A percentile compares a stretch with the other conserved stretches of the same genome.
Conservation (phyloP, 2,888 invertebrate species). For the Catocala fraxini region DNA sequence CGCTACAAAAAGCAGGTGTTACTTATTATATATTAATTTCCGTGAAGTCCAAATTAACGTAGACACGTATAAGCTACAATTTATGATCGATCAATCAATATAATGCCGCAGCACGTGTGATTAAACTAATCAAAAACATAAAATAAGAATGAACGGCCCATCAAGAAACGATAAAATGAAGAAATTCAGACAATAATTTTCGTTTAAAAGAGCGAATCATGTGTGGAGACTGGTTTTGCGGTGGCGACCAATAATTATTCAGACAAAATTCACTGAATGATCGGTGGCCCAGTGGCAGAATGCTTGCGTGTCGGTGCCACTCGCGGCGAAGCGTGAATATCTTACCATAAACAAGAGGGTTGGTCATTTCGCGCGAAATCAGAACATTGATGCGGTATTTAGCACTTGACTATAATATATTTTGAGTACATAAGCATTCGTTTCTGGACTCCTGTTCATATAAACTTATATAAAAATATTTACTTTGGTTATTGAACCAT, state of each 20-base stretch:
- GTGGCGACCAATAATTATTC: constrained; percentile 47
- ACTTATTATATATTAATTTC: not conserved
- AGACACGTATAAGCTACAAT: constrained; percentile 3
- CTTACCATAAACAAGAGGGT: constrained; percentile 48
- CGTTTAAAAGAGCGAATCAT: constrained; percentile 37
- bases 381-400: constrained; percentile 28
- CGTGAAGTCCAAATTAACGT: not conserved
- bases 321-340: constrained; percentile 27
- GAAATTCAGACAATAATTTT: constrained; percentile 45
- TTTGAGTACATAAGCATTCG: not conserved
- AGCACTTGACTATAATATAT: constrained; percentile 13
- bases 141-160: constrained; percentile 32
- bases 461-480: no score
- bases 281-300: constrained; percentile 42
- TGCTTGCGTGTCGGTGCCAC: constrained; percentile 47
- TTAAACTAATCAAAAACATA: constrained; percentile 33
- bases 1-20: not conserved
- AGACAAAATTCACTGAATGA: constrained; percentile 51
- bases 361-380: constrained; percentile 48
- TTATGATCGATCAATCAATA: constrained; percentile 28
- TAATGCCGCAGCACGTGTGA: constrained; percentile 31
- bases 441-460: no score
- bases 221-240: constrained; percentile 37
- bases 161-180: constrained; percentile 38
- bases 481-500: no score